Evolutionary conservation across 92 coral and sea anemone genomes (phyloP), one percentile per base, ranked within the genome.

Genomic region (Paramuricea clavata): DNA sequence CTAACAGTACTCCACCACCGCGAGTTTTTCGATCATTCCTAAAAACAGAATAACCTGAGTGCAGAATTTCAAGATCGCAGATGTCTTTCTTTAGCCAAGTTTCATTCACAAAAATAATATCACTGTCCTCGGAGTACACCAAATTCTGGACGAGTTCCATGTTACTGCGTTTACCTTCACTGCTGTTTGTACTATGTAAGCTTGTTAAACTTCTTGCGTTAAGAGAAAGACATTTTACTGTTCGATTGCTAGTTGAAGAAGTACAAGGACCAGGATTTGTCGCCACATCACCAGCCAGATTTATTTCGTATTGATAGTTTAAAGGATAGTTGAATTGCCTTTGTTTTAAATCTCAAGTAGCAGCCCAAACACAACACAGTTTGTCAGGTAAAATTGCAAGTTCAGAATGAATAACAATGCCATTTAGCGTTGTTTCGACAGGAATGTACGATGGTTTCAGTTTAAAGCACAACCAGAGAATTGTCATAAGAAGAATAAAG

Each of bases 71-170:
- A 39, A 39, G 44, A 10, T 39, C 44, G 44, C 44, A 39, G 10
- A 39, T 39, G 44, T 10, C 5, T 10, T 39, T 39, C 44, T 39
- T 39, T 4, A 39, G 44, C 44, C 44, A 39, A 39, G 44, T 39
- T 39, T 39, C 10, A 39, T 39, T 39, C 10, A 39, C 44, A 39
- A 36, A 73, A 12, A n/a, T n/a, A 32, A 73, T 32, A 57, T 22
- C 79, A 41, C 79, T 57, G 52, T 73, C 27, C 7, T 41, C 44
- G 79, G 79, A 41, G 79, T 73, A 5, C 49, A 73, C 79, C 50
- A 73, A 73, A 49, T 32, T 49, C 25, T 5, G 44, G 79, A 73
- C 52, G 79, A 36, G 50, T 23, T 73, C 23, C 25, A 73, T 25
- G 25, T 27, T 33, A 73, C 52, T 73, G 4, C 52, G 79, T 32